These are phyloP conservation scores for Aphidius ervi DNA, from an alignment of 1,140 invertebrate genomes.

Conservation along the genomic window DNA sequence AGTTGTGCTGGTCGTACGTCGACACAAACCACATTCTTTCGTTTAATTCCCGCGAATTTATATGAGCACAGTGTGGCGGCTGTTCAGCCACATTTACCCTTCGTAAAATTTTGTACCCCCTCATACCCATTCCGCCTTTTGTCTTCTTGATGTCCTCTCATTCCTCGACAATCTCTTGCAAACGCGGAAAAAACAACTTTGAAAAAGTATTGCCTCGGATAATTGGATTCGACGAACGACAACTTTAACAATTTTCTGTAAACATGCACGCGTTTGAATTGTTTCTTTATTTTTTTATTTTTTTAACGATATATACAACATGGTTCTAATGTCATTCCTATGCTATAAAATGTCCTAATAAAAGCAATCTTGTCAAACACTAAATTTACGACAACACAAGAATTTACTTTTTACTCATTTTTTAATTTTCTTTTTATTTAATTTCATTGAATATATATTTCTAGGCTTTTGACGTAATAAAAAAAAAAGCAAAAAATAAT, in stretches of 20 bases:
- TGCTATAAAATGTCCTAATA: too few species aligned
- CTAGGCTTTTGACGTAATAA: too few species aligned
- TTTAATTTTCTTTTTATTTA: too few species aligned
- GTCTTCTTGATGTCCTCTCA: neutral
- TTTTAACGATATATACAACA: neutral
- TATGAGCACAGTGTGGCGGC: constrained; percentile 24
- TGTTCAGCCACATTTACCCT: neutral
- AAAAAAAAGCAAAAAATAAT: too few species aligned
- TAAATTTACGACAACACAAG: too few species aligned
- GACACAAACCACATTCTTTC: constrained; percentile 54
- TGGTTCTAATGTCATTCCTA: too few species aligned
- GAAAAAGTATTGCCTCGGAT: constrained; percentile 23
- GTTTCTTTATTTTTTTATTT: constrained; percentile 19
- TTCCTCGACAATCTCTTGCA: neutral
- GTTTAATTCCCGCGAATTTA: constrained; percentile 56
- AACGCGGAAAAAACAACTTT: constrained; percentile 20
- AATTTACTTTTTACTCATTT: too few species aligned
- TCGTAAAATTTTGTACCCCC: neutral
- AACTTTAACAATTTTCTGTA: constrained; percentile 1
- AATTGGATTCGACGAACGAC: constrained; percentile 25
- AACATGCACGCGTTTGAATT: neutral
- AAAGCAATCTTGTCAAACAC: too few species aligned
- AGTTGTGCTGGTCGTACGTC: constrained; percentile 44
- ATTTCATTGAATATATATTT: too few species aligned
- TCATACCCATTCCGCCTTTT: constrained; percentile 1